Evolutionary conservation across 1,140 invertebrate species (phyloP).

Genomic region (Dinothrombium tinctorium): DNA sequence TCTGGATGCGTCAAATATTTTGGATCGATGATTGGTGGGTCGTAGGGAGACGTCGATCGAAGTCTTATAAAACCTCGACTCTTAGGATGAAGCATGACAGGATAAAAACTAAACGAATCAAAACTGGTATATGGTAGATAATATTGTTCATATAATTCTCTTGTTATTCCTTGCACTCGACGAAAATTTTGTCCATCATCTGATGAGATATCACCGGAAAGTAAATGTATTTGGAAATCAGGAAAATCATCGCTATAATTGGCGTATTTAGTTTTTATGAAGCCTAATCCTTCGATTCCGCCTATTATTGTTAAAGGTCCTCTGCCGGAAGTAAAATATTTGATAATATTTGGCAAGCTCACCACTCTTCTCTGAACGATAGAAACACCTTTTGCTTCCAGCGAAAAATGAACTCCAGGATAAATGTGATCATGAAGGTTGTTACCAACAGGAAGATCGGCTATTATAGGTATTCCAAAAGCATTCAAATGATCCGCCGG

Average conservation of each 20-base stretch:
- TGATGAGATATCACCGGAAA: constrained; percentile 46
- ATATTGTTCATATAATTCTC: constrained; percentile 28
- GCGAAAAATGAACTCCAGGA: constrained; percentile 13
- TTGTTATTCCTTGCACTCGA: constrained; percentile 45
- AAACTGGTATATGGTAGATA: constrained; percentile 14
- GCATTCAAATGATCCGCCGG: constrained; percentile 31
- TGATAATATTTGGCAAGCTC: constrained; percentile 32
- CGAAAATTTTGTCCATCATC: constrained; percentile 39
- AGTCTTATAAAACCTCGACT: constrained; percentile 37
- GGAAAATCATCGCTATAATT: constrained; percentile 62
- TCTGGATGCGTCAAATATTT: constrained; percentile 43
- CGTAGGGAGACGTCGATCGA: constrained; percentile 31
- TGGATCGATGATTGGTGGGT: constrained; percentile 55
- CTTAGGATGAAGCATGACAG: constrained; percentile 43
- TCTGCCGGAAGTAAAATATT: constrained; percentile 14
- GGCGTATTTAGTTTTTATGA: constrained; percentile 61
- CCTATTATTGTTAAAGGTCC: too few species aligned
- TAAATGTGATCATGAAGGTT: constrained; percentile 23
- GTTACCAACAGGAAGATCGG: constrained; percentile 25
- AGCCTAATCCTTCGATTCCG: too few species aligned
- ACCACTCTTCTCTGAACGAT: constrained; percentile 45
- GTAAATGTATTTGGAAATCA: constrained; percentile 68
- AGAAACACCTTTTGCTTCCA: constrained; percentile 27
- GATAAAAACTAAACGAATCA: constrained; percentile 36
- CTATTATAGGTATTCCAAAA: constrained; percentile 15